phyloP scores from a whole-genome alignment of 1,140 invertebrate species.

The Lepidostoma basale region DNA sequence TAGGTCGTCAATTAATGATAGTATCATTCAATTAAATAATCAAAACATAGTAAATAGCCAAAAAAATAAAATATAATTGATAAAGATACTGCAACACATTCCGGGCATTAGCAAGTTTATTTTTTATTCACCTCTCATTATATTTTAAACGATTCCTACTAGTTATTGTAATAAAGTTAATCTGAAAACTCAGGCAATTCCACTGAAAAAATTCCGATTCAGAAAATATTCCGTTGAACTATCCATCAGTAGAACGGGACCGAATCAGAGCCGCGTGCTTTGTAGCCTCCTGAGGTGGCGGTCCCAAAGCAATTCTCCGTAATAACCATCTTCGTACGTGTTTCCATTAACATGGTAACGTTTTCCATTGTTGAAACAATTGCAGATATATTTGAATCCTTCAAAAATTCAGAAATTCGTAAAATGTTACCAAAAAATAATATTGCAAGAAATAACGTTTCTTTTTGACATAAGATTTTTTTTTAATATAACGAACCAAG shows the following conservation, averaged over 20 bases:
- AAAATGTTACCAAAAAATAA: background rate
- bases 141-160: too few species aligned
- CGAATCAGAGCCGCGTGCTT: background rate
- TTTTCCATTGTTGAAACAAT: slow-evolving; percentile 5
- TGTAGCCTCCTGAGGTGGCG: background rate
- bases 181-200: too few species aligned
- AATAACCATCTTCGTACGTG: slow-evolving; percentile 35
- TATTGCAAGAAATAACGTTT: background rate
- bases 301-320: slow-evolving; percentile 37
- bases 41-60: too few species aligned
- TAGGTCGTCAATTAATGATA: too few species aligned
- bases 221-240: slow-evolving; percentile 14
- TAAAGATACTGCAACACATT: too few species aligned
- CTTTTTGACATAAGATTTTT: background rate
- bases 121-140: too few species aligned
- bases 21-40: too few species aligned
- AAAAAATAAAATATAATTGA: too few species aligned
- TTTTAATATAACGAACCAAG: background rate
- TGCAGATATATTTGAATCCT: background rate
- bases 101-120: too few species aligned
- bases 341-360: slow-evolving; percentile 31
- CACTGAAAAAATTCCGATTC: too few species aligned
- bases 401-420: background rate
- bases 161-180: too few species aligned
- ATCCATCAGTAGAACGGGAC: slow-evolving; percentile 30